Conservation (phyloP, 2,797 vertebrate genomes). For the Spea hammondii region DNA sequence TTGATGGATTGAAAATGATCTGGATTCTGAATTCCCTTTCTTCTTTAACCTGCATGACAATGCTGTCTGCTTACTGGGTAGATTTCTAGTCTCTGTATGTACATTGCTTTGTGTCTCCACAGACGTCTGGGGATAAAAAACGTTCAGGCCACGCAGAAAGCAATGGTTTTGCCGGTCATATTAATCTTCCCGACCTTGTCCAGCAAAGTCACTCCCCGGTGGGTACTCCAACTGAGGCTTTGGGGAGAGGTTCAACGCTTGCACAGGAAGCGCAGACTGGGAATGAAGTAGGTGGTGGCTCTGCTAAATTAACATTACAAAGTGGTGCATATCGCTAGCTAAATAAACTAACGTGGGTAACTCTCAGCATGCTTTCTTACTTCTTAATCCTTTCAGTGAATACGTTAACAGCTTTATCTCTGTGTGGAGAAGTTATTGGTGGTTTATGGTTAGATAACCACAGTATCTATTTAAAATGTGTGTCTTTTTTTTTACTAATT, state of each 20-base stretch:
- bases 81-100: slow-evolving; percentile 32
- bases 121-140: slow-evolving; percentile 87
- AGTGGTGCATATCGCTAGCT: slow-evolving; percentile 46
- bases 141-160: slow-evolving; percentile 84
- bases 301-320: slow-evolving; percentile 41
- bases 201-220: slow-evolving; percentile 89
- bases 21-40: slow-evolving; percentile 25
- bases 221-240: slow-evolving; percentile 82
- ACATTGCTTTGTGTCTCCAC: slow-evolving; percentile 71
- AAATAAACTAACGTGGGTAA: slow-evolving; percentile 13
- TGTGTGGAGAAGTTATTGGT: no score
- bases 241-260: slow-evolving; percentile 80
- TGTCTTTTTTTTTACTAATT: no score
- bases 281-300: slow-evolving; percentile 79
- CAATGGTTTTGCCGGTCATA: slow-evolving; percentile 88
- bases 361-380: not conserved
- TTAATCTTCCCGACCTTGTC: slow-evolving; percentile 94
- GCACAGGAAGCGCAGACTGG: slow-evolving; percentile 82
- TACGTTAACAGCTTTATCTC: not conserved
- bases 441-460: no score
- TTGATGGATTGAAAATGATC: not conserved
- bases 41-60: slow-evolving; percentile 21
- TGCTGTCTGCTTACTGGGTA: not conserved
- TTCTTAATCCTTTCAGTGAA: not conserved
- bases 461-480: no score